Percentiles rank a stretch among this genome's conserved stretches.
Conservation (phyloP, 2,797 vertebrate genomes). For the Notamacropus eugenii region DNA sequence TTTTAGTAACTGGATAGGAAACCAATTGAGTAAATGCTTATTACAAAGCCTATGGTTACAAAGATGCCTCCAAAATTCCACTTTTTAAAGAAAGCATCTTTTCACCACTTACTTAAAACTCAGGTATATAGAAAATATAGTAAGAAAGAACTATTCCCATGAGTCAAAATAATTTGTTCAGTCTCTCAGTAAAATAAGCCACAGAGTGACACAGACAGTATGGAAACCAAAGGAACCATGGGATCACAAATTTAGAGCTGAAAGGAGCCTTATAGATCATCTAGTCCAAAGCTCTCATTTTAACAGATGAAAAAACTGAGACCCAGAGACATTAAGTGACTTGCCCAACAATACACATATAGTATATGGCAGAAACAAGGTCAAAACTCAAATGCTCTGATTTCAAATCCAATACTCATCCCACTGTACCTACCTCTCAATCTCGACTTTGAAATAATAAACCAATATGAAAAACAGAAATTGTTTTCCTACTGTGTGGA, state of each 20-base stretch:
- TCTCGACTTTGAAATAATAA: neutral
- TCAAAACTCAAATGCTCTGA: neutral
- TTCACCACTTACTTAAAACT: neutral
- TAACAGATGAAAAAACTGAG: neutral
- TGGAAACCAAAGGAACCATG: neutral
- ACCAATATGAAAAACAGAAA: neutral
- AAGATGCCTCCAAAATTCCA: neutral
- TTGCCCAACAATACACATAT: neutral
- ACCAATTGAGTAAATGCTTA: neutral
- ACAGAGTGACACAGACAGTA: neutral
- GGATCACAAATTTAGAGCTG: neutral
- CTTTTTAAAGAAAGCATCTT: neutral
- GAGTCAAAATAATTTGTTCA: neutral
- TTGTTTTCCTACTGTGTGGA: neutral
- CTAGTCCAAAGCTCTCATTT: neutral
- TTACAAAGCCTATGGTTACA: neutral
- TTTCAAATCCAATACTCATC: neutral
- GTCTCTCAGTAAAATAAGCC: neutral
- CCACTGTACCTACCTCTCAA: neutral
- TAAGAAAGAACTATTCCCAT: neutral
- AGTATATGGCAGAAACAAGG: neutral
- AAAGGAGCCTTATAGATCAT: neutral
- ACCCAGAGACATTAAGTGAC: neutral
- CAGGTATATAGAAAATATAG: neutral
- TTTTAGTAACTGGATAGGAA: neutral